phyloP scores from a whole-genome alignment of 2,888 invertebrate genomes.

The Eupithecia vulgata region DNA sequence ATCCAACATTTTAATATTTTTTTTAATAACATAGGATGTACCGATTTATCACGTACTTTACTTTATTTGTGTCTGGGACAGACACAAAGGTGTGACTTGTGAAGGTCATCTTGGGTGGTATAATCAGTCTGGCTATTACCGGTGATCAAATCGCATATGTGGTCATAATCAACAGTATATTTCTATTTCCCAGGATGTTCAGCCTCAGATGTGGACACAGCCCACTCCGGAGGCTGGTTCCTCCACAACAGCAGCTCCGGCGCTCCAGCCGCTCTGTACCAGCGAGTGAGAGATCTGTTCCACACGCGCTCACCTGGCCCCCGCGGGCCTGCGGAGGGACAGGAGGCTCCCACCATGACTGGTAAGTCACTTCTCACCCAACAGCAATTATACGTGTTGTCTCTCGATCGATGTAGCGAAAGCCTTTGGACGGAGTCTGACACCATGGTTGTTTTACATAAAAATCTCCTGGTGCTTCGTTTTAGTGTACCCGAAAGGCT shows the following conservation, averaged over 20 bases:
- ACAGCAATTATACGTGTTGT: background rate
- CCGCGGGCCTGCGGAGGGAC: constrained; percentile 74
- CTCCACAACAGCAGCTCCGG: constrained; percentile 83
- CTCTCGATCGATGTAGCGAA: background rate
- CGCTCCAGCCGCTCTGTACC: constrained; percentile 90
- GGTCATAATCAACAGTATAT: background rate
- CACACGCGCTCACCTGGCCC: constrained; percentile 83
- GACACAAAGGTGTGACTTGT: too few relatives aligned
- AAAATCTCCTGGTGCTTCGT: background rate
- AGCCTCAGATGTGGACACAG: constrained; percentile 82
- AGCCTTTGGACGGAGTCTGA: background rate
- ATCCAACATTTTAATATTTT: background rate
- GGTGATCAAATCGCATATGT: background rate
- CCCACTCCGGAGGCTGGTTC: constrained; percentile 87
- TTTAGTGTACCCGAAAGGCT: background rate
- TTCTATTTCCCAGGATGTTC: constrained; percentile 70
- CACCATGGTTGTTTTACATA: background rate
- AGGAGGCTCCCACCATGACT: constrained; percentile 82
- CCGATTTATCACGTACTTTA: background rate
- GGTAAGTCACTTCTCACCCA: constrained; percentile 54
- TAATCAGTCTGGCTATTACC: too few relatives aligned
- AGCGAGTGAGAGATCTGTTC: constrained; percentile 93
- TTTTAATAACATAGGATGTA: background rate
- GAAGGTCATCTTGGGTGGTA: too few relatives aligned
- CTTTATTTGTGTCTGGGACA: background rate